phyloP scores from a whole-genome alignment of 2,113 vertebrate species.

The Columbina picui region DNA sequence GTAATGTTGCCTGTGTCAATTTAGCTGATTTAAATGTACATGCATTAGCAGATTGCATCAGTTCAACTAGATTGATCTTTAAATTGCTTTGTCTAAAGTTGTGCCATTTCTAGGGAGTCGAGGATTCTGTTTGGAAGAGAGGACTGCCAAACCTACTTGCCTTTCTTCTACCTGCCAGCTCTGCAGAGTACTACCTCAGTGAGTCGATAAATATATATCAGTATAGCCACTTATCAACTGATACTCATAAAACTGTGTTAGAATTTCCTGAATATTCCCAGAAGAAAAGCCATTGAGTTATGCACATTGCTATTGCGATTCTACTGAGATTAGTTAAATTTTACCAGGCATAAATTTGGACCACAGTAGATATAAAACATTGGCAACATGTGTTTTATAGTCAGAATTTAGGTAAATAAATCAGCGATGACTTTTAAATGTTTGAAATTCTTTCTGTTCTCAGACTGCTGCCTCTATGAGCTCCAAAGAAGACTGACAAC shows the following conservation, averaged over 20 bases:
- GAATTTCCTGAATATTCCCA: not conserved
- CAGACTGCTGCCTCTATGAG: not conserved
- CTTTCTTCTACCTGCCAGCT: not conserved
- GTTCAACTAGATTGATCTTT: constrained; percentile 44
- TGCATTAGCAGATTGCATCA: constrained; percentile 54
- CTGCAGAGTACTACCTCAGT: not conserved
- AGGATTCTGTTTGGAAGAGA: not conserved
- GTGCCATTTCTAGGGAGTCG: not conserved
- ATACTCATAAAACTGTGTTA: not conserved
- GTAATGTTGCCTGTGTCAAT: constrained; percentile 33
- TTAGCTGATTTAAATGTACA: constrained; percentile 58
- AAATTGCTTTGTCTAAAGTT: constrained; percentile 47
- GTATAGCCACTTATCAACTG: not conserved
- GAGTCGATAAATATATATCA: not conserved
- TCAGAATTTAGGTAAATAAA: not conserved
- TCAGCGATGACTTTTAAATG: not conserved
- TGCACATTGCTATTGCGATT: not conserved
- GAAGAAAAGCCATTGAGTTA: not conserved
- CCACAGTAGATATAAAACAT: not conserved
- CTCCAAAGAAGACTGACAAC: not conserved
- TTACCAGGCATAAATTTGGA: not conserved
- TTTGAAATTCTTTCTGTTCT: not conserved
- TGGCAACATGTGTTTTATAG: not conserved
- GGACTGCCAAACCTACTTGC: not conserved
- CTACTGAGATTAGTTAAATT: not conserved